phyloP scores from a whole-genome alignment of 2,797 vertebrate species.

The Myotis daubentonii region DNA sequence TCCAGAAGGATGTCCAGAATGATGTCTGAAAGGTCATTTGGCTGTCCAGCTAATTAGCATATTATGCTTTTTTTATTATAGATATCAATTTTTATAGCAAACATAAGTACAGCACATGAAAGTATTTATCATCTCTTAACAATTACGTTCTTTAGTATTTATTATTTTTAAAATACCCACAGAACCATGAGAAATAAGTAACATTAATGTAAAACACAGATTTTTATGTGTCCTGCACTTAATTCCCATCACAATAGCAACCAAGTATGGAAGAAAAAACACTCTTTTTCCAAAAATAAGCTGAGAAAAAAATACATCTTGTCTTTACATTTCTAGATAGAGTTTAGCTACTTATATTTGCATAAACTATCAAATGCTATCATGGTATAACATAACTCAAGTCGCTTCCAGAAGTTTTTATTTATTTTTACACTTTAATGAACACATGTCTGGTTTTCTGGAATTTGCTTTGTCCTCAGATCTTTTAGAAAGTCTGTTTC shows the following conservation, averaged over 20 bases:
- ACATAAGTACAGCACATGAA: not conserved
- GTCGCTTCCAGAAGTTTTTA: not conserved
- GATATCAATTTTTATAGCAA: not conserved
- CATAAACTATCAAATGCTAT: not conserved
- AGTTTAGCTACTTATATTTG: not conserved
- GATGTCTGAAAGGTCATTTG: no score
- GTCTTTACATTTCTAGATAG: not conserved
- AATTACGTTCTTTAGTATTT: constrained; percentile 29
- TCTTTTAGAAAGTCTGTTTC: not conserved
- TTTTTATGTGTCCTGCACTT: not conserved
- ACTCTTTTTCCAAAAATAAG: not conserved
- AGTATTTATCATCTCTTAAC: not conserved
- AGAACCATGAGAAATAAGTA: not conserved
- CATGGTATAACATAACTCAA: not conserved
- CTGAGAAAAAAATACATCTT: not conserved
- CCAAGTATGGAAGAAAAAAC: not conserved
- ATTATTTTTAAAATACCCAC: not conserved
- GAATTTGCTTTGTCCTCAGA: not conserved
- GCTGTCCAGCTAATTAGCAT: no score
- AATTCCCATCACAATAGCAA: not conserved
- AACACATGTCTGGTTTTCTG: not conserved
- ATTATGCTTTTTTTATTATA: no score
- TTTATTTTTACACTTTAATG: not conserved
- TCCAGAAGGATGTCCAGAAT: no score
- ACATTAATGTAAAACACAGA: not conserved